These are phyloP conservation scores for Trichoplusia ni DNA, from an alignment of 1,140 invertebrate species.

Conservation along the genomic window DNA sequence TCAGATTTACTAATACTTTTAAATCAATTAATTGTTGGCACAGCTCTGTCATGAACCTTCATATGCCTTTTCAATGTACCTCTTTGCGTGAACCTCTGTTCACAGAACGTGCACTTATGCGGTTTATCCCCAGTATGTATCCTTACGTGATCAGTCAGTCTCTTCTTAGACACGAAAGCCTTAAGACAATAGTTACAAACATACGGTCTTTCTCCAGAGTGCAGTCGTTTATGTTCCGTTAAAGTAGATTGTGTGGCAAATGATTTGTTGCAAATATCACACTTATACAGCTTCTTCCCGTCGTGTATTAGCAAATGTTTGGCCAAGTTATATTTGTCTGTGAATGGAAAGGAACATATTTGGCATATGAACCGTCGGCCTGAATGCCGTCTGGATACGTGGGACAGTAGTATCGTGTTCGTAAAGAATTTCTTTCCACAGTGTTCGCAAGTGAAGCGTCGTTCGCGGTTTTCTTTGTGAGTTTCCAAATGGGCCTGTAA, in stretches of 20 bases:
- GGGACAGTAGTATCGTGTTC: slow-evolving; percentile 58
- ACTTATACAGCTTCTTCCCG: slow-evolving; percentile 83
- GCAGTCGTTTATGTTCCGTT: slow-evolving; percentile 82
- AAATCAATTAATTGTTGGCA: slow-evolving; percentile 13
- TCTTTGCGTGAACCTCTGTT: slow-evolving; percentile 82
- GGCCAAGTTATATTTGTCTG: slow-evolving; percentile 82
- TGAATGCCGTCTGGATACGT: slow-evolving; percentile 61
- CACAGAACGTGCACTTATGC: slow-evolving; percentile 84
- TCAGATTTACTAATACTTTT: neutral
- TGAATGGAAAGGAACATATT: slow-evolving; percentile 70
- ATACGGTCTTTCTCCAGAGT: slow-evolving; percentile 84
- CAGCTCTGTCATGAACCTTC: slow-evolving; percentile 74
- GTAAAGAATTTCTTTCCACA: slow-evolving; percentile 77
- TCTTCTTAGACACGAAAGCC: slow-evolving; percentile 66
- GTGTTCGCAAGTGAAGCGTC: slow-evolving; percentile 65
- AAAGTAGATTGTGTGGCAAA: slow-evolving; percentile 79
- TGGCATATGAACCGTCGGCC: slow-evolving; percentile 68
- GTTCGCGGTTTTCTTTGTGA: slow-evolving; percentile 68
- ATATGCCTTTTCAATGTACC: slow-evolving; percentile 81
- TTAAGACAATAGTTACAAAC: slow-evolving; percentile 84
- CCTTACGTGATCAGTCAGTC: slow-evolving; percentile 82
- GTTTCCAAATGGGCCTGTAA: slow-evolving; percentile 73
- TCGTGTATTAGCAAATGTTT: slow-evolving; percentile 85
- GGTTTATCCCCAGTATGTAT: slow-evolving; percentile 88
- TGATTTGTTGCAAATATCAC: slow-evolving; percentile 84